Base-by-base conservation (phyloP, 1,140 invertebrate genomes). In the Heliothis virescens region DNA sequence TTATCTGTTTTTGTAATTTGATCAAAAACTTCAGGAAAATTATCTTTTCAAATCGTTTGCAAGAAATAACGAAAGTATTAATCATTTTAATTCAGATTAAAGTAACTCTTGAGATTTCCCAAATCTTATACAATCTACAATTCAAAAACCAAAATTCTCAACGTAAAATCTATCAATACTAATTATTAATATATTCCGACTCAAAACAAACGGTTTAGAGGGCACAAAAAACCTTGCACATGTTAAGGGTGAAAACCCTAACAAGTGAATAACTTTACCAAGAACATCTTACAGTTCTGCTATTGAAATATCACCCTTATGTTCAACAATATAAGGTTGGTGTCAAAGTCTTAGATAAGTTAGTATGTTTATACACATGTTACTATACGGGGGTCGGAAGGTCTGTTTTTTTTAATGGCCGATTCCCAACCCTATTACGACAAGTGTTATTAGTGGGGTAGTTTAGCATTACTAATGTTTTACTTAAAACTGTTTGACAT, bases 361-460 rank as follows among this genome's bases (percentile, higher is more conserved):
- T 79, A 80, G 85, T 90, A 85, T 92, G 91, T 92, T 92, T 94
- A 88, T 91, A 92, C 92, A 94, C 90, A 94, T 94, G 92, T 90
- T 86, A 83, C 90, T 87, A 83, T 60, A 76, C 74, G 88, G 89
- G 89, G 92, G 91, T 91, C 89, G 86, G 72, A 67, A 81, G 82
- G 57, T 41, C 82, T 84, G 85, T 88, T 84, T 89, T 87, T 82
- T 82, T 73, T 21, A 87, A 86, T 82, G 83, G 83, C 48, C 13
- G 18, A 26, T 26, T 71, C 48, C 53, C 72, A 74, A 62, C 72
- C 72, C 72, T 62, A 53, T 55, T 60, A 65, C 48, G 67, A 53
- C 67, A 71, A 71, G 67, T 53, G 67, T 71, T 53, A 53, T 52
- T 71, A 52, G 18, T 71, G n/a, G 48, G 3, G n/a, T 48, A 67